Evolutionary conservation across 2,888 invertebrate genomes (phyloP), one percentile per base, ranked within the genome.

Genomic region (Epinotia ramella): DNA sequence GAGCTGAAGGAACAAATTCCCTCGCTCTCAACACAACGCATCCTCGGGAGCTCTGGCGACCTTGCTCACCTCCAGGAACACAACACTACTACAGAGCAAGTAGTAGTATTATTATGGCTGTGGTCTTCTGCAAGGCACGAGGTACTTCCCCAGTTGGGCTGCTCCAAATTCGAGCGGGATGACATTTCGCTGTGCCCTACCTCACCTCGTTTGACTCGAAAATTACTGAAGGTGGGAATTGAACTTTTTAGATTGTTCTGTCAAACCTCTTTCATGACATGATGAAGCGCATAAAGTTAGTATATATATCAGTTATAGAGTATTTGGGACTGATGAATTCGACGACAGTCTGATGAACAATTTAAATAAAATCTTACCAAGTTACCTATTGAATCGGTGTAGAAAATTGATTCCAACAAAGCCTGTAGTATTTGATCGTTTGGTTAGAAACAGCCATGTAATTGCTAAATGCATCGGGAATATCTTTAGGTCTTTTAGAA

Each of bases 291-390:
- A 33, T 33, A 33, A 6, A 33, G 33, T 33, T 33, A 7, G 33
- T 33, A 33, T 7, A 6, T 33, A 6, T 33, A 7, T 33, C 6
- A 33, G 33, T 33, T 33, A 33, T 7, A 33, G 33, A 46, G n/a
- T 53, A n/a, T n/a, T 7, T n/a, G n/a, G 2, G 16, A 6, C n/a
- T 53, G n/a, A n/a, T 5, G 6, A 53, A 53, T 53, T 53, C 5
- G 16, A 49, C 24, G 5, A 33, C 60, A 20, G 53, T 72, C 46
- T 44, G 56, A 56, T 12, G 12, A 12, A 49, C 4, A n/a, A 6
- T 53, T 53, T 16, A 65, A 71, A 71, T 71, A 40, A 24, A n/a
- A 66, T 71, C 63, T 66, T 60, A 53, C 59, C 40, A 40, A 65
- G 18, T 44, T 33, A 7, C 5, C 33, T 57, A 64, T 69, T 69